phyloP scores from a whole-genome alignment of 2,888 invertebrate genomes.

The Eupithecia inturbata region DNA sequence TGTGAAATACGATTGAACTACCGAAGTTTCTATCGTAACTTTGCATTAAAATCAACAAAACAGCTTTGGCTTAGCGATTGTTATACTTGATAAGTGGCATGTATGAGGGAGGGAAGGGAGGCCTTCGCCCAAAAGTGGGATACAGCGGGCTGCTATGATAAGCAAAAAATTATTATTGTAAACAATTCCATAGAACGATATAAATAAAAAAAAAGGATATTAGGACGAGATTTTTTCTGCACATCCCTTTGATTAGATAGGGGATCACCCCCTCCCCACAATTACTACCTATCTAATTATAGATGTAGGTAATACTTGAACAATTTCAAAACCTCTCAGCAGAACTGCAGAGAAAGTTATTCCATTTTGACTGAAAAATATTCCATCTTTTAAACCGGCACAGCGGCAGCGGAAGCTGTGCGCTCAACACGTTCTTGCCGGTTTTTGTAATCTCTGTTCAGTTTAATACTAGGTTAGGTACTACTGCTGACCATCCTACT shows the following conservation, averaged over 20 bases:
- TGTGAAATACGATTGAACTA: background rate
- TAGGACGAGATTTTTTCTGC: too few species aligned
- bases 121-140: background rate
- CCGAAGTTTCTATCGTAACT: background rate
- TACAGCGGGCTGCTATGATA: background rate
- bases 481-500: background rate
- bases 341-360: background rate
- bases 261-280: background rate
- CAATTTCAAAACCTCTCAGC: background rate
- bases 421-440: background rate
- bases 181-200: too few species aligned
- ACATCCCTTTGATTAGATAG: too few species aligned
- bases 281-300: too few species aligned
- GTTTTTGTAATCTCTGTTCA: background rate
- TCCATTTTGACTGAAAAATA: background rate
- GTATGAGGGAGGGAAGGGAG: background rate
- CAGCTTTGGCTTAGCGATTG: conserved; percentile 4
- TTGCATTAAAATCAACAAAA: background rate
- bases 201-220: too few species aligned
- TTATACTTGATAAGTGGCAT: background rate
- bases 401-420: background rate
- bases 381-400: background rate
- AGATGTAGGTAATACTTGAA: too few species aligned
- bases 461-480: background rate
- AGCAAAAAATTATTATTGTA: background rate